phyloP scores from a whole-genome alignment of 2,888 invertebrate genomes.

The Dynastes tityus region DNA sequence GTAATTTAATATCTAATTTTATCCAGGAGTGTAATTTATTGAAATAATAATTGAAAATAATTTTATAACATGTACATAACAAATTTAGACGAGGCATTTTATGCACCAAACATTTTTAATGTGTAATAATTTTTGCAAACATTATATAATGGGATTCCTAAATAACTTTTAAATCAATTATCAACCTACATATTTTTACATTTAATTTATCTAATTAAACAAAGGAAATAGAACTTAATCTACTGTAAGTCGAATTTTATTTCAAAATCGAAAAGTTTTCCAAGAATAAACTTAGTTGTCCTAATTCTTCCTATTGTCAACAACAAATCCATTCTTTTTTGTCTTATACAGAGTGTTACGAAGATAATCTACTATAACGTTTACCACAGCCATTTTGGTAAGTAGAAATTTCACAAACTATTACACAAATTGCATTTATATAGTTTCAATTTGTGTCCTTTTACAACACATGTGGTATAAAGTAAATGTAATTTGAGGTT shows the following conservation, averaged over 20 bases:
- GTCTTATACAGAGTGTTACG: slow-evolving; percentile 13
- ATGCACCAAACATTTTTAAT: background rate
- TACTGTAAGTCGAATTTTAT: too few relatives aligned
- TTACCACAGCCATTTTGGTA: slow-evolving; percentile 45
- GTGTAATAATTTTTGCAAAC: slow-evolving; percentile 21
- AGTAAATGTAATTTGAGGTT: background rate
- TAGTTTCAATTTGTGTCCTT: too few relatives aligned
- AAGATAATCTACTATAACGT: slow-evolving; percentile 37
- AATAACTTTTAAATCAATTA: background rate
- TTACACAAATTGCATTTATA: background rate
- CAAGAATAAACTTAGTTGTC: too few relatives aligned
- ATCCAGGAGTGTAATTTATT: too few relatives aligned
- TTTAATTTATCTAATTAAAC: background rate
- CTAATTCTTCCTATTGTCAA: slow-evolving; percentile 39
- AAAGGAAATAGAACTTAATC: too few relatives aligned
- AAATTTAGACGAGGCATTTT: too few relatives aligned
- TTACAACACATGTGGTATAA: background rate
- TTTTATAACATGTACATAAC: too few relatives aligned
- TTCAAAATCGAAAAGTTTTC: too few relatives aligned
- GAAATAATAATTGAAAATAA: too few relatives aligned
- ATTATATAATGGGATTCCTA: background rate
- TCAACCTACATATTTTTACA: background rate
- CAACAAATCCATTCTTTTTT: slow-evolving; percentile 32
- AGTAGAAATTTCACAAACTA: slow-evolving; percentile 34
- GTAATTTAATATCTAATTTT: too few relatives aligned